Evolutionary conservation across 2,888 invertebrate genomes (phyloP).

Genomic region (Piscicola geometra): DNA sequence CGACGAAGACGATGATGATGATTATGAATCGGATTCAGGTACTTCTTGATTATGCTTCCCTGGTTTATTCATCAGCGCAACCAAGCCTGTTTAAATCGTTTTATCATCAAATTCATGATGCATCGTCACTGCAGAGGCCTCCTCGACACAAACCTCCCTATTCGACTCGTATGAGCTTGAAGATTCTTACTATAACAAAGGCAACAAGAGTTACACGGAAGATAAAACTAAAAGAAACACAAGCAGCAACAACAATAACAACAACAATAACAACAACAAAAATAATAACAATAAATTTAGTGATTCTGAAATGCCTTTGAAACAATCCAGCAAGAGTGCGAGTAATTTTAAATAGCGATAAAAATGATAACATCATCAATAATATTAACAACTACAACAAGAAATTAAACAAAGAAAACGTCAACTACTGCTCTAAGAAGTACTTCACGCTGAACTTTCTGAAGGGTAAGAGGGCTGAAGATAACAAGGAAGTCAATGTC

Average conservation of each 20-base stretch:
- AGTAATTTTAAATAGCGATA: not conserved
- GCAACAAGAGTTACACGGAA: no score
- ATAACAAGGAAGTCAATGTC: not conserved
- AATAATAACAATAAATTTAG: not conserved
- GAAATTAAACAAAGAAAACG: not conserved
- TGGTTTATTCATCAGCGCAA: no score
- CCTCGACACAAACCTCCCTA: not conserved
- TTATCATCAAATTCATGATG: no score
- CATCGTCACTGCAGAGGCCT: not conserved
- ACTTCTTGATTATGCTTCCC: not conserved
- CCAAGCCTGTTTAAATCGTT: no score
- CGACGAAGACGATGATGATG: not conserved
- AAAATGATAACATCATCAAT: not conserved
- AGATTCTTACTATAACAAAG: no score
- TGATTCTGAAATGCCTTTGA: not conserved
- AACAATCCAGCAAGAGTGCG: not conserved
- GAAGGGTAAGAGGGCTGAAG: not conserved
- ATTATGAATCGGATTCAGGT: not conserved
- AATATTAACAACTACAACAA: slow-evolving; percentile 1
- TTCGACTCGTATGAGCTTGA: no score
- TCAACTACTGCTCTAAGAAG: not conserved
- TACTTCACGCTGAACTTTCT: not conserved
- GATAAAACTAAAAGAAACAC: no score
- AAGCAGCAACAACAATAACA: no score
- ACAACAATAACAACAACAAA: not conserved